Evolutionary conservation across 2,797 vertebrate species (phyloP), one percentile per base, ranked within the genome.

Genomic region (Spinus olivaceus): DNA sequence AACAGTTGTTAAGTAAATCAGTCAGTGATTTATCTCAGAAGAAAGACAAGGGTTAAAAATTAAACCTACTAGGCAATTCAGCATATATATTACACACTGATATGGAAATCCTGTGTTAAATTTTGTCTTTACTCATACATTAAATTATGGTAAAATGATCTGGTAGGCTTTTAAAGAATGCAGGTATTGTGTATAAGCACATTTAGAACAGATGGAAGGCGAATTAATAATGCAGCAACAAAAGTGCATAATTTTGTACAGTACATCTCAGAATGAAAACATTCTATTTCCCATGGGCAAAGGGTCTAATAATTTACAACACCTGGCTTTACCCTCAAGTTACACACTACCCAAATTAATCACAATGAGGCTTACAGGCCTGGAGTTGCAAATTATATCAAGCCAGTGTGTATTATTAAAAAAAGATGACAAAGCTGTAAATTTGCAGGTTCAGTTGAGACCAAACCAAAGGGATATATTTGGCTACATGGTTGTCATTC

Each of bases 331-430:
- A 78, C 2, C 56, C 57, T 81, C 72, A 65, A 27, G 72, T 80
- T 94, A 83, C 76, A 88, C 50, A 67, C 78, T 87, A 94, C 90
- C 67, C 41, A 95, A 90, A 94, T 74, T 49, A 95, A 96, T 96
- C 86, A 94, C 81, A 95, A 86, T 47, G 1, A 95, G 67, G 44
- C 57, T 80, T 95, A 86, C 73, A 92, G 77, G 49, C 54, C 66
- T 80, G 72, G 49, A 97, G 72, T 59, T 95, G 47, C 33, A 42
- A 49, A 30, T 82, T 86, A 79, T 69, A 96, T 67, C 67, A 95
- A 96, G 57, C 33, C 24, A 21, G 54, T 73, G 49, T 10, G 2
- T 37, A 53, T 53, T 64, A 84, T 81, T 78, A 90, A 92, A 76
- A 72, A 46, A 80, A 96, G 67, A 94, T 25, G 79, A 60, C 33